These are phyloP conservation scores for Oscheius onirici DNA, from an alignment of 2,888 invertebrate species.

Conservation along the genomic window DNA sequence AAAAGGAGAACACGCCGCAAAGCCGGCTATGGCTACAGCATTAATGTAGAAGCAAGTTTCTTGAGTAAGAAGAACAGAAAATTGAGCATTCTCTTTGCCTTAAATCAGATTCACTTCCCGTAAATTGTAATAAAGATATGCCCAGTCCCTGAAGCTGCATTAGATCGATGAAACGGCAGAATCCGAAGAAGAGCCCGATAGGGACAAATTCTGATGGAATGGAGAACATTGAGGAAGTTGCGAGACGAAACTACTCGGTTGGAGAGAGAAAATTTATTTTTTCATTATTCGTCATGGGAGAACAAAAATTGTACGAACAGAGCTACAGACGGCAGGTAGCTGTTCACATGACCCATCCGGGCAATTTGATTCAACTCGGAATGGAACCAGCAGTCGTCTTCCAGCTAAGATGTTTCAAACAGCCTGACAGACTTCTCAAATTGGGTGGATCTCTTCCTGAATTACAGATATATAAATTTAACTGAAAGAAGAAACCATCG, in stretches of 20 bases:
- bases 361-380: constrained; percentile 51
- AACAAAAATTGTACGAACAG: too few species aligned
- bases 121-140: not conserved
- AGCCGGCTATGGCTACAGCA: not conserved
- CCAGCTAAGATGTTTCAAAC: constrained; percentile 46
- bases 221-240: too few species aligned
- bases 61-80: not conserved
- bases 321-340: constrained; percentile 23
- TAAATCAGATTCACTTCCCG: too few species aligned
- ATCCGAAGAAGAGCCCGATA: not conserved
- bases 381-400: constrained; percentile 42
- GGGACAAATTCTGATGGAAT: not conserved
- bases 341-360: constrained; percentile 50
- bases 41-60: not conserved
- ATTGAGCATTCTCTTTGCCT: too few species aligned
- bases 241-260: too few species aligned
- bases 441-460: constrained; percentile 35
- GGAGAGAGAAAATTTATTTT: too few species aligned
- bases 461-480: too few species aligned
- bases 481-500: constrained; percentile 61
- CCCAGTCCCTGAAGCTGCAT: not conserved
- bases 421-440: constrained; percentile 42
- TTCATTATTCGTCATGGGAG: too few species aligned
- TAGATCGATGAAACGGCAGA: not conserved
- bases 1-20: not conserved